Conservation (phyloP, 2,797 vertebrate genomes). For the Acipenser ruthenus region DNA sequence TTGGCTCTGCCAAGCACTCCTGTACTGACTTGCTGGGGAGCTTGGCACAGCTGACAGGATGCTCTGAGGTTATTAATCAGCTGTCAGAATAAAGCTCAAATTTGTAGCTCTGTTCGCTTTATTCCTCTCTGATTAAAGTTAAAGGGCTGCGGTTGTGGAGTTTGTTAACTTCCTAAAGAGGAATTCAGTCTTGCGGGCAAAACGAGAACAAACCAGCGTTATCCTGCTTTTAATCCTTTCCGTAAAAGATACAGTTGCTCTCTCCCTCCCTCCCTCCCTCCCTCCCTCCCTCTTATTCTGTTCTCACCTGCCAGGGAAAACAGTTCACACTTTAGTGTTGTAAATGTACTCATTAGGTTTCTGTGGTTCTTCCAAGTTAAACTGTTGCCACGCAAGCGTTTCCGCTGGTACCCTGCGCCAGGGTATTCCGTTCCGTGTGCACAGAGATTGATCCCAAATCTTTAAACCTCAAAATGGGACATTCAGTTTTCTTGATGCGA, state of each 20-base stretch:
- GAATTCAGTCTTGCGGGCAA: background rate
- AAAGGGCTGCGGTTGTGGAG: slow-evolving; percentile 4
- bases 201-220: slow-evolving; percentile 10
- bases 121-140: slow-evolving; percentile 10
- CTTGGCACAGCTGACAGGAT: slow-evolving; percentile 20
- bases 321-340: too few species aligned
- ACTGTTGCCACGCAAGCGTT: too few species aligned
- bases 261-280: background rate
- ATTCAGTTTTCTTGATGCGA: too few species aligned
- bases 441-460: too few species aligned
- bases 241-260: background rate
- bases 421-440: too few species aligned
- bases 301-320: too few species aligned
- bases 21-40: background rate
- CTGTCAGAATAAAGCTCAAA: slow-evolving; percentile 41
- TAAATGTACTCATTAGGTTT: too few species aligned
- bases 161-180: slow-evolving; percentile 6
- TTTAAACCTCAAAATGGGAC: too few species aligned
- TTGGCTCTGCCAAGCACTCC: background rate
- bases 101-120: slow-evolving; percentile 7
- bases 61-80: slow-evolving; percentile 50
- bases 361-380: too few species aligned
- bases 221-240: slow-evolving; percentile 1
- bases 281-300: background rate
- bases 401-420: too few species aligned